Evolutionary conservation across 2,888 invertebrate species (phyloP), one percentile per base, ranked within the genome.

Genomic region (Podotricha telesiphe): DNA sequence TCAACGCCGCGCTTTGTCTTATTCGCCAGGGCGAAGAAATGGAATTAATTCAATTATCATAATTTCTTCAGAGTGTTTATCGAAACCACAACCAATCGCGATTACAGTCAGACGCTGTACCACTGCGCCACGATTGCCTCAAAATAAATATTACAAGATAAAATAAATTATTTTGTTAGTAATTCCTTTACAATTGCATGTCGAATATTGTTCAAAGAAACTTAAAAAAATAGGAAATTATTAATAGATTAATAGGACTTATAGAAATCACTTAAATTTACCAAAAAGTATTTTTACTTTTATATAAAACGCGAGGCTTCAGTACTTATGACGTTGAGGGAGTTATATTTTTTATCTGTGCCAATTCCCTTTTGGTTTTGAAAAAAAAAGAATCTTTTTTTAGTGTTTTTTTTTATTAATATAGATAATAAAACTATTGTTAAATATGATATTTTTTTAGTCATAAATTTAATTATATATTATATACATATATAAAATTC

Each of bases 401-500:
- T 40, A 8, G 13, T 20, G n/a, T 58, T 40, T 58, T 58, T 40
- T 40, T 58, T 20, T 42, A 20, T 20, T 20, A 42, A 58, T 58
- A 40, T 20, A 58, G 40, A 58, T 42, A 42, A 58, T 58, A 58
- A 20, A 19, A 20, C 8, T 58, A 20, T 58, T 42, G 37, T 58
- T 40, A 42, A 45, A 59, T 59, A 45, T 45, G 22, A 59, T 59
- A 45, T 59, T 59, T 42, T 40, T 59, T 42, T 37, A 51, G 28
- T 42, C 3, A 22, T 28, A 42, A 51, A 51, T 17, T 40, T 50
- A 50, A 40, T 48, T 28, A 4, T 28, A 28, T 28, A 28, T 6
- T 28, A 28, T 28, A 28, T 28, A 11, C 3, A 42, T 67, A 67
- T n/a, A n/a, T n/a, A 62, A 68, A 61, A 1, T 11, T 69, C 71